Evolutionary conservation across 2,113 vertebrate genomes (phyloP).

Genomic region (Chinchilla lanigera): DNA sequence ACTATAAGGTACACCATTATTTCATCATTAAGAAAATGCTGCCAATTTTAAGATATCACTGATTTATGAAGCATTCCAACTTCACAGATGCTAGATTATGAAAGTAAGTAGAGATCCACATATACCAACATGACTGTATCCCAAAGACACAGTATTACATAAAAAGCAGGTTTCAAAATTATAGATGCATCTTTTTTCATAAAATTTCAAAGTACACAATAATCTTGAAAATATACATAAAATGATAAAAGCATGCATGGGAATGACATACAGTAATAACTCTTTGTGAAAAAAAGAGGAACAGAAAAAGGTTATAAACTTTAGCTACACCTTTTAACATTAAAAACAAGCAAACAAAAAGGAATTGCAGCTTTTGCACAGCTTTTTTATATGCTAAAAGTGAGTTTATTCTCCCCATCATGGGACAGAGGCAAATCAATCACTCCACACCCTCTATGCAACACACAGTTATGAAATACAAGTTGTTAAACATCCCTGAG

Average conservation of each 20-base stretch:
- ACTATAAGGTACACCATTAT: not conserved
- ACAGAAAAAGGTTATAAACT: not conserved
- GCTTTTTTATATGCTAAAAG: not conserved
- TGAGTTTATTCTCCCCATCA: not conserved
- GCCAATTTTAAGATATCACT: not conserved
- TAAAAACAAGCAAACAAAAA: not conserved
- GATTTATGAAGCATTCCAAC: not conserved
- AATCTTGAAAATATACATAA: not conserved
- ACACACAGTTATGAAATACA: not conserved
- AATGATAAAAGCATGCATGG: not conserved
- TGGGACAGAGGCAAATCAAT: not conserved
- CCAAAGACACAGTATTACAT: not conserved
- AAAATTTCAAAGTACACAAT: not conserved
- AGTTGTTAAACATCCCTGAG: not conserved
- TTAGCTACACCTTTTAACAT: not conserved
- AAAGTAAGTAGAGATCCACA: not conserved
- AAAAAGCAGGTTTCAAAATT: not conserved
- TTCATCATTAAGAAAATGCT: conserved; percentile 7
- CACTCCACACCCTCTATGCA: not conserved
- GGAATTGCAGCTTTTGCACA: not conserved
- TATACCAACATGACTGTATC: not conserved
- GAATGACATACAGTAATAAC: not conserved
- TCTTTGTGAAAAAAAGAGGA: not conserved
- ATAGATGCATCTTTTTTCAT: not conserved
- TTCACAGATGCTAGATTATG: not conserved